Base-by-base conservation (phyloP, 1,140 invertebrate species). In the Drosophila orosa region DNA sequence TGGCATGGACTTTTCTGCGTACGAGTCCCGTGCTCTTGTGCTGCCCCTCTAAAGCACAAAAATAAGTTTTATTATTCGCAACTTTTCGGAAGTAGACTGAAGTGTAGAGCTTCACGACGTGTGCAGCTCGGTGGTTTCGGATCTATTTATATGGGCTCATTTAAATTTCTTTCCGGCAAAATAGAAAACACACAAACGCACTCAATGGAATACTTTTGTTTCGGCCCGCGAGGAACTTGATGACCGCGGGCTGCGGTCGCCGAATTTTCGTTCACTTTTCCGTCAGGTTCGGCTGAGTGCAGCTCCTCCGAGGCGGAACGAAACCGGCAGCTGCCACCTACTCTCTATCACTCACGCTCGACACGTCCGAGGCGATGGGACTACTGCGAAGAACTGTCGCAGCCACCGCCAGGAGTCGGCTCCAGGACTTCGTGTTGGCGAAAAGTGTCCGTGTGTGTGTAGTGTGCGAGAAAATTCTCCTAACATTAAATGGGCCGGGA, bases 341-440 rank as follows among this genome's bases (percentile, higher is more conserved):
- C 35, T 57, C 31, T 44, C 15, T 29, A 13, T 6, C 25, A 54
- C 54, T 68, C 19, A 60, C 68, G 81, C 52, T 50, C 24, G 13
- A 19, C 63, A 80, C 77, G 68, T 74, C 81, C 81, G 37, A 44
- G 27, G 29, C 29, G 37, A 45, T 61, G n/a, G 48, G 59, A 29
- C 48, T 42, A 74, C 77, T 56, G 39, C 72, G 55, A 75, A 72
- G 44, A 76, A 83, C 80, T 83, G 59, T 62, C 58, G 17, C 19
- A 40, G 33, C 7, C 22, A 35, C 65, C 13, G 27, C 24, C 15
- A 52, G 40, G 15, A 55, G 22, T 55, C 31, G 31, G 31, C 31
- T 35, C 22, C 19, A 22, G 17, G 13, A 22, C 13, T 9, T 33
- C 13, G 31, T 9, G 12, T n/a, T n/a, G n/a, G n/a, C n/a, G n/a